Evolutionary conservation across 1,140 invertebrate genomes (phyloP), one percentile per base, ranked within the genome.

Genomic region (Papilio glaucus): DNA sequence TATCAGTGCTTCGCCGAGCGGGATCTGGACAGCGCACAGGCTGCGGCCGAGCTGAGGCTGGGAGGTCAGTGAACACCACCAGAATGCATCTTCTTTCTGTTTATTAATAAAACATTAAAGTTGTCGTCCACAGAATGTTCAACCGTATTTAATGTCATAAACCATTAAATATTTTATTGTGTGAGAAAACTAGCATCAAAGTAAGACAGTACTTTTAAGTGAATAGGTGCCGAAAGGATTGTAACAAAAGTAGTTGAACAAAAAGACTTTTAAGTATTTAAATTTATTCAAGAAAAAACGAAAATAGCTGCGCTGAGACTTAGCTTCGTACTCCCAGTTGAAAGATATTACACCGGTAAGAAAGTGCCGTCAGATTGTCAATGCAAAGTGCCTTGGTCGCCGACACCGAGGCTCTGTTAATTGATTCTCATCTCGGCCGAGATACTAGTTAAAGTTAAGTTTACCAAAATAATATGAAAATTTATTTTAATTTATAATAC

Each of bases 1-100:
- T 98, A 97, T 93, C 97, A 98, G 87, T 97, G 97, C 84, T 95
- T 97, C 76, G 95, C 96, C 0, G 94, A 95, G 71, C 95, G 96
- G 73, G 96, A 96, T 75, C 82, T 95, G 62, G 95, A 96, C 75
- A 95, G 95, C 63, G 95, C 95, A 1, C 96, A 97, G 80, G 96
- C 95, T 6, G 95, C 96, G 0, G 95, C 96, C 2, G 96, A 97
- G 84, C 86, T 97, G 8, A 89, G 95, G 33, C 91, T 97, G 13
- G 96, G 96, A 89, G 96, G 96, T 97, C 88, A 93, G 91, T 63
- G 1, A 13, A 15, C 4, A 53, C 4, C 33, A n/a, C 61, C n/a
- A 4, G 38, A 2, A 12, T 38, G 4, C 3, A 65, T 7, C 13
- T 39, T 60, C 33, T 71, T 49, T 67, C 15, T 18, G n/a, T 21